phyloP scores from a whole-genome alignment of 1,140 invertebrate genomes.

The Aphaenogaster rudis region DNA sequence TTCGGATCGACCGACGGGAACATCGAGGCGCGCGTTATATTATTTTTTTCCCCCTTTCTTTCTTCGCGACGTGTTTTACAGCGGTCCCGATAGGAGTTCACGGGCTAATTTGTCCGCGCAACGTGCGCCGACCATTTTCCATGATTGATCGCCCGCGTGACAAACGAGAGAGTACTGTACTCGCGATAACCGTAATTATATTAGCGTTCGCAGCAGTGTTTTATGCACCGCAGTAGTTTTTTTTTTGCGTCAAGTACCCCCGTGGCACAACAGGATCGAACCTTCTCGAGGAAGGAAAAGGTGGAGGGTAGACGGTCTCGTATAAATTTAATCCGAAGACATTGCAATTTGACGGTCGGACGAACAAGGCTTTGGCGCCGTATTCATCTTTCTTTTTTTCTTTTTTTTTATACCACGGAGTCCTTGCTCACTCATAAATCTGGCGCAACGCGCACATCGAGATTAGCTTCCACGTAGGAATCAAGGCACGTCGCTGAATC shows the following conservation, averaged over 20 bases:
- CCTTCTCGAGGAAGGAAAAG: neutral
- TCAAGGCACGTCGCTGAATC: neutral
- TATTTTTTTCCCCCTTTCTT: neutral
- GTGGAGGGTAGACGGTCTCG: neutral
- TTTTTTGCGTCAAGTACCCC: constrained; percentile 11
- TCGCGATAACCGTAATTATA: neutral
- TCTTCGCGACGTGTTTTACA: neutral
- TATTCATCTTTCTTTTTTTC: neutral
- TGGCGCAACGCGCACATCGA: constrained; percentile 19
- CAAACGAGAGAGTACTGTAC: constrained; percentile 7
- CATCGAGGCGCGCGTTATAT: neutral
- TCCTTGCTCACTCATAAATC: constrained; percentile 37
- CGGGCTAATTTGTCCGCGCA: constrained; percentile 29
- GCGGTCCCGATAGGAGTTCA: constrained; percentile 1
- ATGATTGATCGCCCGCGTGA: constrained; percentile 35
- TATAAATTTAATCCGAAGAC: constrained; percentile 73
- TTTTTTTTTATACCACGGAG: neutral
- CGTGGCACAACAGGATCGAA: neutral
- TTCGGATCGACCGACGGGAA: neutral
- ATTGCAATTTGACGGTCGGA: constrained; percentile 68
- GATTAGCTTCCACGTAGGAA: constrained; percentile 29
- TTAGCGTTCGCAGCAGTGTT: neutral
- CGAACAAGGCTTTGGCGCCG: constrained; percentile 30
- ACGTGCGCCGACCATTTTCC: constrained; percentile 12
- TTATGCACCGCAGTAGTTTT: constrained; percentile 5